These are phyloP conservation scores for Tetragnatha versicolor DNA, from an alignment of 1,140 invertebrate species.

Conservation along the genomic window DNA sequence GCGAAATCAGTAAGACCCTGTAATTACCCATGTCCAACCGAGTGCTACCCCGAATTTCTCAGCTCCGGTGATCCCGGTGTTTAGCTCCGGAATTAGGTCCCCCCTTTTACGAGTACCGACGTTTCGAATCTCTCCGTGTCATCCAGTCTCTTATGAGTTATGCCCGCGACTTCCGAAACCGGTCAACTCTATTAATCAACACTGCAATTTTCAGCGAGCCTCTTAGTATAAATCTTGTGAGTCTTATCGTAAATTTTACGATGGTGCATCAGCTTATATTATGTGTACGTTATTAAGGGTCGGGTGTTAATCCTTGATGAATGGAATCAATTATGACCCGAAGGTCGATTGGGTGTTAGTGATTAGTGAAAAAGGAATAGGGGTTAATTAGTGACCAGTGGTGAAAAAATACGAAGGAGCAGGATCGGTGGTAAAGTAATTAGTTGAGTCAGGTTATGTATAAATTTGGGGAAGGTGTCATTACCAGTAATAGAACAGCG, in stretches of 20 bases:
- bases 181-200: constrained; percentile 33
- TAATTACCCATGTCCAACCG: constrained; percentile 23
- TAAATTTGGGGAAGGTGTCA: too few species aligned
- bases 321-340: constrained; percentile 43
- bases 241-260: constrained; percentile 20
- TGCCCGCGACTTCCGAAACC: not conserved
- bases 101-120: not conserved
- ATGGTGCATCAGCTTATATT: not conserved
- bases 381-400: too few species aligned
- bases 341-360: too few species aligned
- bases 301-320: not conserved
- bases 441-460: too few species aligned
- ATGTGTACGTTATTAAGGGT: not conserved
- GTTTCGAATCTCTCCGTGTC: not conserved
- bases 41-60: constrained; percentile 8
- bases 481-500: too few species aligned
- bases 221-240: constrained; percentile 40
- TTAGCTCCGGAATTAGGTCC: constrained; percentile 36
- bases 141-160: constrained; percentile 25
- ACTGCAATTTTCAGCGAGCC: constrained; percentile 13
- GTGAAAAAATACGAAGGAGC: too few species aligned
- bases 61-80: constrained; percentile 8
- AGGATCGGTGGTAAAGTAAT: not conserved
- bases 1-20: constrained; percentile 1
- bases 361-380: too few species aligned